Conservation (phyloP, 2,797 vertebrate genomes). For the Peromyscus eremicus region DNA sequence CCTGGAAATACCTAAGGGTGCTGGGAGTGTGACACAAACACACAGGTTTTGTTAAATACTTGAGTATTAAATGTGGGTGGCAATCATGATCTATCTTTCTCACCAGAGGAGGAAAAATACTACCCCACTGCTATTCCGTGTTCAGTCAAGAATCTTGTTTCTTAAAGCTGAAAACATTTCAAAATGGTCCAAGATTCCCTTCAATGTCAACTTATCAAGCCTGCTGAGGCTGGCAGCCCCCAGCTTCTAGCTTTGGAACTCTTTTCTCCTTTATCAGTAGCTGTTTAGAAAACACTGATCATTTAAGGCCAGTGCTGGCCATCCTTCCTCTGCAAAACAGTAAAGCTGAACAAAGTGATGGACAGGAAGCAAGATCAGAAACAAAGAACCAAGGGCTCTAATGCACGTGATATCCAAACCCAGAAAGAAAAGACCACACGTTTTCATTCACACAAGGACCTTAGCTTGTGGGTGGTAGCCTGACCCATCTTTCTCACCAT, state of each 20-base stretch:
- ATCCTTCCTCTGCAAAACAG: neutral
- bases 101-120: neutral
- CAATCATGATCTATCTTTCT: neutral
- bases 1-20: neutral
- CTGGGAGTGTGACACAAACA: neutral
- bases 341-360: neutral
- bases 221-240: neutral
- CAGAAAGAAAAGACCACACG: neutral
- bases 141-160: neutral
- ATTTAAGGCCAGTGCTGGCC: neutral
- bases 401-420: neutral
- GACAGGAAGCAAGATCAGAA: neutral
- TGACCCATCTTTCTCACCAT: neutral
- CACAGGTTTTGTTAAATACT: neutral
- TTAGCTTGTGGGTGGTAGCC: neutral
- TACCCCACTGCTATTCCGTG: neutral
- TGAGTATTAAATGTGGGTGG: neutral
- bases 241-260: neutral
- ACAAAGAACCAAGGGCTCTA: neutral
- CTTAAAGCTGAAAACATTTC: neutral
- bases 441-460: neutral
- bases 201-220: neutral
- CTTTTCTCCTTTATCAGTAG: neutral
- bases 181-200: neutral
- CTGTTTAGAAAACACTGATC: neutral